Evolutionary conservation across 2,888 invertebrate species (phyloP).

Genomic region (Andrena bucephala): DNA sequence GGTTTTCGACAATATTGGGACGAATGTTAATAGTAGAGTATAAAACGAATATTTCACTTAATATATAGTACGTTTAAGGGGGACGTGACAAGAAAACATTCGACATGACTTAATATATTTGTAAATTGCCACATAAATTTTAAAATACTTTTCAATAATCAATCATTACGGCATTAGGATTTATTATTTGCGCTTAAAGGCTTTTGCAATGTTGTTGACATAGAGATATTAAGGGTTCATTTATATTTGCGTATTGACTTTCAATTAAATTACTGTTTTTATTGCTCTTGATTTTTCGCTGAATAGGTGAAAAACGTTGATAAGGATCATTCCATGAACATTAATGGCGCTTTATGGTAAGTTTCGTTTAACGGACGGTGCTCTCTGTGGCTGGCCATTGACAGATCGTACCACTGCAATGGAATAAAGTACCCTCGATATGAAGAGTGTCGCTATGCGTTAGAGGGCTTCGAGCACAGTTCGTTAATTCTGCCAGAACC

Average conservation of each 20-base stretch:
- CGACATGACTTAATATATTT: too few relatives aligned
- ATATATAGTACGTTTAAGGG: too few relatives aligned
- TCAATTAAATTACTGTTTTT: background rate
- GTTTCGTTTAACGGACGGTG: background rate
- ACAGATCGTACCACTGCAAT: slow-evolving; percentile 5
- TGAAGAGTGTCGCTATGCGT: slow-evolving; percentile 9
- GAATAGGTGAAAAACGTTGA: background rate
- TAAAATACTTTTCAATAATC: too few relatives aligned
- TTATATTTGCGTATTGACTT: background rate
- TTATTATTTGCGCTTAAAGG: background rate
- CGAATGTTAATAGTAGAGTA: too few relatives aligned
- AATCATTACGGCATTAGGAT: too few relatives aligned
- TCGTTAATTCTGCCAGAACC: background rate
- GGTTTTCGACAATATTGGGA: too few relatives aligned
- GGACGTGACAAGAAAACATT: too few relatives aligned
- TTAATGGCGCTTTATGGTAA: background rate
- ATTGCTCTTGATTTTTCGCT: background rate
- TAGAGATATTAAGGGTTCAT: background rate
- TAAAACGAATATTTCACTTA: too few relatives aligned
- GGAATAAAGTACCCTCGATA: slow-evolving; percentile 12
- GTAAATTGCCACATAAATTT: too few relatives aligned
- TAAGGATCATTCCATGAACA: background rate
- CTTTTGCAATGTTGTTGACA: background rate
- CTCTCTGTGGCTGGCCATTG: slow-evolving; percentile 9
- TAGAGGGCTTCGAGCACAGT: slow-evolving; percentile 1